Evolutionary conservation across 2,113 vertebrate genomes (phyloP).

Genomic region (Pimephales promelas): DNA sequence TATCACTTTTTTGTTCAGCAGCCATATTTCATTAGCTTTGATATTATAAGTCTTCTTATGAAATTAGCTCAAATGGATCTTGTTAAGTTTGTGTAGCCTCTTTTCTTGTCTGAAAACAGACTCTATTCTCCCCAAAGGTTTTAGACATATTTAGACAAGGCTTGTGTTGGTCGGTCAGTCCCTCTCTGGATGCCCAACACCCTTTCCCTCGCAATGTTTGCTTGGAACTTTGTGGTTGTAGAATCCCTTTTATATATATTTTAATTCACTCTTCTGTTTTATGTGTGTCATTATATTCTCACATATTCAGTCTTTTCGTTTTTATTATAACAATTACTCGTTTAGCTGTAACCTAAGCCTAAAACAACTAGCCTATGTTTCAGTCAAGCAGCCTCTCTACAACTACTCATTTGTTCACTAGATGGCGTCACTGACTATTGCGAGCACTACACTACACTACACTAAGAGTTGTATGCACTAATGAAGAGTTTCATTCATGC

Average conservation of each 20-base stretch:
- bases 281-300: neutral
- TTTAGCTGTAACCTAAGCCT: neutral
- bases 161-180: neutral
- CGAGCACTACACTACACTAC: neutral
- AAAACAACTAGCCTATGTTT: neutral
- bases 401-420: conserved; percentile 22
- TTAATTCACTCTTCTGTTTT: neutral
- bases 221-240: neutral
- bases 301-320: neutral
- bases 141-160: neutral
- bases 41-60: neutral
- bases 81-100: neutral
- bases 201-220: neutral
- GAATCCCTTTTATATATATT: neutral
- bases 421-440: conserved; percentile 38
- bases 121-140: neutral
- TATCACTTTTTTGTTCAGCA: neutral
- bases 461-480: neutral
- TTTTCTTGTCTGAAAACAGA: neutral
- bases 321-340: neutral
- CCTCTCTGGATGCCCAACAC: neutral
- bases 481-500: neutral
- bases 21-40: neutral
- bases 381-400: neutral
- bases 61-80: neutral